Evolutionary conservation across 2,113 vertebrate genomes (phyloP).

Genomic region (Tupaia chinensis): DNA sequence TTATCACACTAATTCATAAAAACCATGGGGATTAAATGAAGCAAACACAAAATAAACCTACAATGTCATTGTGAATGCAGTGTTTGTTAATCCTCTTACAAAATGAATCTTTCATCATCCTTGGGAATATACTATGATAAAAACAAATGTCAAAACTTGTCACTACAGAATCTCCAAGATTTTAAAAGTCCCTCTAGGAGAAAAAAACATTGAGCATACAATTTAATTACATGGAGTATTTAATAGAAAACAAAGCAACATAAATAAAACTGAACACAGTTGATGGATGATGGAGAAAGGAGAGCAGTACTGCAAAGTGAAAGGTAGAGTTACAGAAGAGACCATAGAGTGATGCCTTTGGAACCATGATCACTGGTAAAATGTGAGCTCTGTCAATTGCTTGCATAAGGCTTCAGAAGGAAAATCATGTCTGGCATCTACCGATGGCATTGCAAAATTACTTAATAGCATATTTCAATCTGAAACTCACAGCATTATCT

Average conservation of each 20-base stretch:
- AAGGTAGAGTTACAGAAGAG: background rate
- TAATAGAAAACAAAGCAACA: slow-evolving; percentile 39
- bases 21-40: slow-evolving; percentile 34
- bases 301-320: background rate
- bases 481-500: background rate
- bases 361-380: background rate
- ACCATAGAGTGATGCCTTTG: background rate
- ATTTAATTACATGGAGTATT: background rate
- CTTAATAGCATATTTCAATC: background rate
- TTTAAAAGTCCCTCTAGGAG: background rate
- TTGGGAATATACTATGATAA: slow-evolving; percentile 41
- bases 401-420: background rate
- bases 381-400: background rate
- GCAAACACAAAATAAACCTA: slow-evolving; percentile 48
- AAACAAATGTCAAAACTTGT: slow-evolving; percentile 62
- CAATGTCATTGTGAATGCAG: background rate
- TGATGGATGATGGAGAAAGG: background rate
- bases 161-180: rapidly evolving
- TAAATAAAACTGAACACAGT: background rate
- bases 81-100: slow-evolving; percentile 49
- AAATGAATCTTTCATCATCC: slow-evolving; percentile 52
- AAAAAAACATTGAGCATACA: background rate
- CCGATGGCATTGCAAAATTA: background rate
- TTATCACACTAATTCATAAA: slow-evolving; percentile 45
- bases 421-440: background rate